Base-by-base conservation (phyloP, 2,113 vertebrate genomes). In the Oceanites oceanicus region DNA sequence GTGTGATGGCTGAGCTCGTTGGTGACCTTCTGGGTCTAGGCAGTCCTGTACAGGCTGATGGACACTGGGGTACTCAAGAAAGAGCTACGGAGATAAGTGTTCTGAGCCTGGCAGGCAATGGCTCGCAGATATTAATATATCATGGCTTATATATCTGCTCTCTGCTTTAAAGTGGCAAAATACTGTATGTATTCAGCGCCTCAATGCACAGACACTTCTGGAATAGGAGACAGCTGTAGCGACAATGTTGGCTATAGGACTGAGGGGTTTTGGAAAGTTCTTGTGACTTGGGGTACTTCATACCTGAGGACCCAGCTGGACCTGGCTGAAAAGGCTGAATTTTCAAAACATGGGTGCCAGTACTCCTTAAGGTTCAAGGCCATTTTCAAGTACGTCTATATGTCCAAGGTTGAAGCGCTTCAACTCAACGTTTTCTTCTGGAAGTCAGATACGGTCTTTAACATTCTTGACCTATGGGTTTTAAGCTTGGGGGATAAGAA, bases 91-190 rank as follows among this genome's bases (percentile, higher is more conserved):
- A 62, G 32, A 10, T 75, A 15, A 20, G 11, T 45, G 10, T 90
- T 92, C 15, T 40, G 34, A 74, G 13, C 6, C 68, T 90, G n/a
- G 22, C 42, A 71, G 71, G 32, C 72, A 78, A 40, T 59, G 52
- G 12, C 66, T 55, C 6, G 3, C 30, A 25, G 59, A 27, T 6
- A 34, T 65, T 42, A 56, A 16, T 14, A 10, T 10, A 1, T n/a
- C 0, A 0, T 2, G 0, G 32, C 15, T 62, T 62, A 34, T 10
- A 5, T 40, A 6, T 36, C 56, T 68, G 21, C 49, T 61, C 2
- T 77, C 22, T 61, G 19, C 59, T 73, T 70, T 52, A 4, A 76
- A 81, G 38, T 40, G 15, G 18, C 73, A 78, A 66, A 85, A 16
- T 22, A 11, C 19, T 78, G 18, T 58, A 13, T 73, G 25, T 62